These are phyloP conservation scores for Nyctalus aviator DNA, from an alignment of 2,797 vertebrate genomes.

Conservation along the genomic window DNA sequence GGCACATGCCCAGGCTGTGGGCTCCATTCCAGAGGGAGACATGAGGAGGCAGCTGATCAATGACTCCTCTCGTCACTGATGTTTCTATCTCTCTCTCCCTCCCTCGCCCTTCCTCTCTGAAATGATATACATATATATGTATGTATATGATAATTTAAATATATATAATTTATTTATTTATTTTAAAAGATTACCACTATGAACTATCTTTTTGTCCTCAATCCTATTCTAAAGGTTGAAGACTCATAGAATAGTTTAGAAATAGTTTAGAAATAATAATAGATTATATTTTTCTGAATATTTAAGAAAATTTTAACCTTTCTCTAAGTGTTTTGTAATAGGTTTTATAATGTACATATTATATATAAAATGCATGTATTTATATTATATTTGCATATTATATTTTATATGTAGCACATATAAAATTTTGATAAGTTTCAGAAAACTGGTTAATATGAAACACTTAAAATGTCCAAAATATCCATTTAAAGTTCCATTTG, in stretches of 20 bases:
- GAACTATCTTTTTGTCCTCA: neutral
- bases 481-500: constrained; percentile 1
- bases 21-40: too few species aligned
- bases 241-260: neutral
- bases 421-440: neutral
- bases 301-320: neutral
- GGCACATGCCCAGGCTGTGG: too few species aligned
- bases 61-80: too few species aligned
- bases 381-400: neutral
- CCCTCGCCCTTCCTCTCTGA: too few species aligned
- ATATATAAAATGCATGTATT: neutral
- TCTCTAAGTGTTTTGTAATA: neutral
- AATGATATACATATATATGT: too few species aligned
- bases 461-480: neutral
- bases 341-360: neutral
- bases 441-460: neutral
- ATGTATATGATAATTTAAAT: too few species aligned
- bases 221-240: neutral
- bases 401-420: neutral
- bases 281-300: neutral
- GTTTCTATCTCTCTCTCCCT: too few species aligned
- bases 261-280: neutral
- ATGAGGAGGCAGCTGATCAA: too few species aligned
- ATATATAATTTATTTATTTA: too few species aligned
- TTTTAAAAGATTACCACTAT: neutral